phyloP scores from a whole-genome alignment of 2,888 invertebrate genomes.

The Pilophorus perplexus region DNA sequence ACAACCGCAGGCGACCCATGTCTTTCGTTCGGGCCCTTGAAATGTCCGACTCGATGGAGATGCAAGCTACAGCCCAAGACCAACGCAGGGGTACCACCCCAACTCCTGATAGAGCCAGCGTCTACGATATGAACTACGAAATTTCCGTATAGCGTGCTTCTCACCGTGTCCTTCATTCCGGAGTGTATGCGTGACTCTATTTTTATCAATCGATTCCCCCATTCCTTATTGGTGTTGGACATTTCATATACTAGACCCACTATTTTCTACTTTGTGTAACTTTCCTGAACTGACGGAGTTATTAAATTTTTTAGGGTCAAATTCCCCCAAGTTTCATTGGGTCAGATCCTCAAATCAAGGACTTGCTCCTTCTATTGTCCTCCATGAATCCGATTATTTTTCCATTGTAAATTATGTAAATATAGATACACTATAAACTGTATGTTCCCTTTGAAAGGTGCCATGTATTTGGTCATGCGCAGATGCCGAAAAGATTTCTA shows the following conservation, averaged over 20 bases:
- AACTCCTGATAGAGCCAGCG: constrained; percentile 81
- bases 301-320: no score
- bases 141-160: constrained; percentile 73
- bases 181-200: constrained; percentile 8
- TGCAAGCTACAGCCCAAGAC: constrained; percentile 53
- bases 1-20: constrained; percentile 68
- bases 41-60: constrained; percentile 84
- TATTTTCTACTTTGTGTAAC: constrained; percentile 7
- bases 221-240: constrained; percentile 2
- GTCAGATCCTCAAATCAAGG: no score
- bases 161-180: background rate
- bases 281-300: background rate
- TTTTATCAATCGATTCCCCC: background rate
- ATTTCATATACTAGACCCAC: background rate
- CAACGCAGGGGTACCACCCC: constrained; percentile 57
- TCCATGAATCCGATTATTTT: constrained; percentile 24
- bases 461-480: no score
- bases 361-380: constrained; percentile 24
- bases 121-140: constrained; percentile 93
- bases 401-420: constrained; percentile 29
- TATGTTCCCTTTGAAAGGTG: no score
- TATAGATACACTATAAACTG: no score
- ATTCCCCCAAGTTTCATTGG: no score
- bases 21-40: constrained; percentile 86
- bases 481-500: no score